Percentiles rank a stretch among this genome's conserved stretches.
These are phyloP conservation scores for Thumatha senex DNA, from an alignment of 2,888 invertebrate genomes.

Conservation along the genomic window DNA sequence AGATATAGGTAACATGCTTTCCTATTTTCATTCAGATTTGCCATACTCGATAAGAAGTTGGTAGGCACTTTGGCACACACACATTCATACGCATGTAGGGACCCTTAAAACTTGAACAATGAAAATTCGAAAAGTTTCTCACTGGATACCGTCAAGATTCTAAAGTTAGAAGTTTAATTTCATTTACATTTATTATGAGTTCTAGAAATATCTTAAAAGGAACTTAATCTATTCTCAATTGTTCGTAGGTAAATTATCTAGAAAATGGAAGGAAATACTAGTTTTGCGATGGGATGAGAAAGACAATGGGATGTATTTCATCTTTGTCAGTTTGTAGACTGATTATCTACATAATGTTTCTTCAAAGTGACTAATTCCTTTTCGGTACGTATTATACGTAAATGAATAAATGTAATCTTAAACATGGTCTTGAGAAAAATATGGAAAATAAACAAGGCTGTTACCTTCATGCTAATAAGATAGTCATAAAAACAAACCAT, in stretches of 20 bases:
- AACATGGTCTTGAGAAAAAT: too few relatives aligned
- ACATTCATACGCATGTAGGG: slow-evolving; percentile 4
- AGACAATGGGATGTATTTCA: background rate
- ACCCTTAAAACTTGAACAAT: slow-evolving; percentile 27
- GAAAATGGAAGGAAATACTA: slow-evolving; percentile 6
- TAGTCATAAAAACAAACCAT: slow-evolving; percentile 32
- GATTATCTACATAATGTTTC: too few relatives aligned
- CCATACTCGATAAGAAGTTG: slow-evolving; percentile 17
- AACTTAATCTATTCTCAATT: slow-evolving; percentile 7
- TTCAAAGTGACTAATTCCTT: too few relatives aligned
- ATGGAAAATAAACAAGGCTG: background rate
- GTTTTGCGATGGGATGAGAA: slow-evolving; percentile 3
- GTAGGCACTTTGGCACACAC: slow-evolving; percentile 14
- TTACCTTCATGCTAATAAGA: slow-evolving; percentile 33
- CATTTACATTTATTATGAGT: slow-evolving; percentile 42
- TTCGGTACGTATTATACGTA: too few relatives aligned
- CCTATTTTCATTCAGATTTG: slow-evolving; percentile 24
- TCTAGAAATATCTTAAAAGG: background rate
- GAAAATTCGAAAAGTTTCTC: slow-evolving; percentile 53
- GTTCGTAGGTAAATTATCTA: slow-evolving; percentile 11
- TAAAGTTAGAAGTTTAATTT: slow-evolving; percentile 43
- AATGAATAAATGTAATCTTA: too few relatives aligned
- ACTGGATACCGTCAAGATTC: slow-evolving; percentile 34
- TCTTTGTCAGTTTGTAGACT: background rate
- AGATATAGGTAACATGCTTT: slow-evolving; percentile 12